A percentile compares a stretch with the other conserved stretches of the same genome.
Evolutionary conservation across 2,888 invertebrate species (phyloP).

Genomic region (Andrena fulva): DNA sequence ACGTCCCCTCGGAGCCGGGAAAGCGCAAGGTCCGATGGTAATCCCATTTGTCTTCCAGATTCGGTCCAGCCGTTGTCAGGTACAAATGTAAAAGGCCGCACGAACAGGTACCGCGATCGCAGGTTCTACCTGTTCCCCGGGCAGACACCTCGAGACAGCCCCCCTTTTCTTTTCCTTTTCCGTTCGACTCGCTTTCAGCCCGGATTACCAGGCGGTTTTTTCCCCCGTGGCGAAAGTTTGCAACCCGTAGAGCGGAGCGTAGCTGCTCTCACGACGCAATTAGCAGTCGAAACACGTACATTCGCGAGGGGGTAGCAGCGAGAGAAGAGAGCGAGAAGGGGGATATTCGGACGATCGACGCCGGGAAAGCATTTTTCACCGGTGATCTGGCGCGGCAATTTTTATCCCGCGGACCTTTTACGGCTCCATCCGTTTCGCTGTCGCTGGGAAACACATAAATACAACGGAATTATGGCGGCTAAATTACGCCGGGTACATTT

Average conservation of each 20-base stretch:
- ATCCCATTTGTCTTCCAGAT: conserved; percentile 69
- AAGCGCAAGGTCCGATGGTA: conserved; percentile 65
- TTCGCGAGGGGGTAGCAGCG: conserved; percentile 1
- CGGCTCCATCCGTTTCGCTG: conserved; percentile 6
- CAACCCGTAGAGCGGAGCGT: conserved; percentile 15
- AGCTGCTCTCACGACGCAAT: conserved; percentile 23
- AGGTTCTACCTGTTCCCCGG: conserved; percentile 64
- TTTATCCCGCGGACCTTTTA: conserved; percentile 31
- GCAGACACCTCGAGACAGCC: conserved; percentile 51
- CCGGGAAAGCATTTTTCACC: conserved; percentile 38
- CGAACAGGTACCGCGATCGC: conserved; percentile 65
- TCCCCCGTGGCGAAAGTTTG: conserved; percentile 27
- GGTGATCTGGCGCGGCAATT: conserved; percentile 24
- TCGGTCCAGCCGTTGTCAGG: conserved; percentile 69
- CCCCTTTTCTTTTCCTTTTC: conserved; percentile 26
- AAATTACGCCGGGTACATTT: conserved; percentile 52
- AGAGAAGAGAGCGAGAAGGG: background rate
- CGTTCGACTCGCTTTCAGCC: conserved; percentile 6
- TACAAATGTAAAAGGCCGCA: conserved; percentile 60
- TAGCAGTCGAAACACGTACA: conserved; percentile 43
- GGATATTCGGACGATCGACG: conserved; percentile 26
- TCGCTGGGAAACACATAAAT: conserved; percentile 47
- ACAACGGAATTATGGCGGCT: conserved; percentile 50
- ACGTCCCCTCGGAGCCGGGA: conserved; percentile 40
- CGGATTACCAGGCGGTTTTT: conserved; percentile 33